These are phyloP conservation scores for Dryas iulia DNA, from an alignment of 1,140 invertebrate species.

Conservation along the genomic window DNA sequence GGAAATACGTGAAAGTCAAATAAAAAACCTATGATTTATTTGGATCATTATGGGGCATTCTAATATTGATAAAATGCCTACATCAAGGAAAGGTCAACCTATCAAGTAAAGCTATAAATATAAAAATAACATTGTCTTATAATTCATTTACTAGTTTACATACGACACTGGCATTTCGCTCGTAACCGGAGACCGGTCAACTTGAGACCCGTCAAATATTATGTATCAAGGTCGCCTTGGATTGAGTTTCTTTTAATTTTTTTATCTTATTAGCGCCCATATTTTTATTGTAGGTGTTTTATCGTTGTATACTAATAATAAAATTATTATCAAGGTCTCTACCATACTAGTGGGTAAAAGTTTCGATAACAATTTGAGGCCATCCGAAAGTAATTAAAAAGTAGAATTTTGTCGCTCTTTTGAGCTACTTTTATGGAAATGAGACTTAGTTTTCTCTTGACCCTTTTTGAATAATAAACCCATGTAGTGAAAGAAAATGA, in stretches of 20 bases:
- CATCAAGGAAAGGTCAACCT: neutral
- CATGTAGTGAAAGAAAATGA: neutral
- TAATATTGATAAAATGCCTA: no score
- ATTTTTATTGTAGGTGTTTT: constrained; percentile 12
- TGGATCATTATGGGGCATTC: no score
- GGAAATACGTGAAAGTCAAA: no score
- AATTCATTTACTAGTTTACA: neutral
- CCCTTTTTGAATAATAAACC: no score
- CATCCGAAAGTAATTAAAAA: neutral
- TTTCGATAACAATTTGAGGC: neutral
- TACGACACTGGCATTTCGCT: constrained; percentile 15
- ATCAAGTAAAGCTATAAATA: neutral
- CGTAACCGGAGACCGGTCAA: constrained; percentile 26
- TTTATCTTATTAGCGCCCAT: constrained; percentile 7
- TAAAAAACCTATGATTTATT: no score
- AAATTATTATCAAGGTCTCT: constrained; percentile 2
- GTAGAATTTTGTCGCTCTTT: neutral
- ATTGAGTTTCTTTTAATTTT: constrained; percentile 26
- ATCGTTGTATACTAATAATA: neutral
- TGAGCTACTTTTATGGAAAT: neutral
- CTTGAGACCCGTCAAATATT: constrained; percentile 29
- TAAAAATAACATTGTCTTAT: constrained; percentile 12
- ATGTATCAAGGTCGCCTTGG: constrained; percentile 28
- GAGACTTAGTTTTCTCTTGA: no score
- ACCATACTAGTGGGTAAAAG: neutral